phyloP scores from a whole-genome alignment of 1,140 invertebrate species.

The Ceratosolen solmsi region DNA sequence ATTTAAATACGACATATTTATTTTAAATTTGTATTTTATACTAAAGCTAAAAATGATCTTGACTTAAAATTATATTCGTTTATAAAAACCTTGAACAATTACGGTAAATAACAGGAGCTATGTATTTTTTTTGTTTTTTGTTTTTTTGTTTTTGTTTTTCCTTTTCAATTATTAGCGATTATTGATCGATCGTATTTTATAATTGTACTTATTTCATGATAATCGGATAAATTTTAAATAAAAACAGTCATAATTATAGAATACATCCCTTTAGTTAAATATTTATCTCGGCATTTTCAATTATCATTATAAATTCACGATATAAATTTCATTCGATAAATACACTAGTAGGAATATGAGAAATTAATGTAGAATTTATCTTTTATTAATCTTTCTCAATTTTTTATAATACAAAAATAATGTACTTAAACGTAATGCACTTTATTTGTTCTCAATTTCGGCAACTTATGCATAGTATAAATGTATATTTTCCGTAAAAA shows the following conservation, averaged over 20 bases:
- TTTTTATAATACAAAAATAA: neutral
- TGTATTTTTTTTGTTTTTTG: too few relatives aligned
- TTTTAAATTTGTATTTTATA: neutral
- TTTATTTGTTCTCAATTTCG: neutral
- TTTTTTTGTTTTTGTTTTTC: too few relatives aligned
- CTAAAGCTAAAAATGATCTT: neutral
- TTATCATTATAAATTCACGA: neutral
- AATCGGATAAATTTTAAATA: neutral
- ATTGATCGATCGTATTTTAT: neutral
- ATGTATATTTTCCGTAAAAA: neutral
- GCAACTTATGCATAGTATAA: neutral
- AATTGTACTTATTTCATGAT: neutral
- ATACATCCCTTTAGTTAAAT: neutral
- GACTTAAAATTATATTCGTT: neutral
- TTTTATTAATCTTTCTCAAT: too few relatives aligned
- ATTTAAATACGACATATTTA: slow-evolving; percentile 3
- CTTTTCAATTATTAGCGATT: neutral
- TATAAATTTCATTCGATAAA: slow-evolving; percentile 11
- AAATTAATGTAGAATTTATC: too few relatives aligned
- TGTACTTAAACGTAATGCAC: neutral
- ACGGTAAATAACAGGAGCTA: neutral
- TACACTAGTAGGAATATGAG: neutral
- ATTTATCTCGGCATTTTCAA: neutral
- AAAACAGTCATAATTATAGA: neutral
- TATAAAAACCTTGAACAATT: neutral